Evolutionary conservation across 2,113 vertebrate species (phyloP).

Genomic region (Xiphophorus couchianus): DNA sequence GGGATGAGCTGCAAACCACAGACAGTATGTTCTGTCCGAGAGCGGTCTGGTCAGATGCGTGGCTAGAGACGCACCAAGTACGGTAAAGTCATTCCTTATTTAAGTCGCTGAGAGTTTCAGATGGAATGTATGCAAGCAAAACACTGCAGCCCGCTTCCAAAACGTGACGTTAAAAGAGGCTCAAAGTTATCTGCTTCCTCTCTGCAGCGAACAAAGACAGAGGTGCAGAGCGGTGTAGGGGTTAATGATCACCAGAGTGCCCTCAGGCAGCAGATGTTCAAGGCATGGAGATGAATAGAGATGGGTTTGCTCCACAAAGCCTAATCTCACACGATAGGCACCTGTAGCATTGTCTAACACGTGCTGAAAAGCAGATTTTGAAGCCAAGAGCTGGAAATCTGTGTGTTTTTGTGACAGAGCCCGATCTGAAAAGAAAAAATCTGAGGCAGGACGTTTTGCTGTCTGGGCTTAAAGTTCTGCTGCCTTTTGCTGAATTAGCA

Average conservation of each 20-base stretch:
- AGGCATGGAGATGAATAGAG: conserved; percentile 77
- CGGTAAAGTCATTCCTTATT: conserved; percentile 31
- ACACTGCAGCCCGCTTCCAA: conserved; percentile 23
- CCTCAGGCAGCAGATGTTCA: conserved; percentile 76
- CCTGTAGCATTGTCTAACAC: conserved; percentile 62
- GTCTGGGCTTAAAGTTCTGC: conserved; percentile 18
- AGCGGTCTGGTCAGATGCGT: conserved; percentile 31
- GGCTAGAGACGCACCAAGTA: conserved; percentile 23
- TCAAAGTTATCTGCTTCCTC: conserved; percentile 45
- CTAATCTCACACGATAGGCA: conserved; percentile 65
- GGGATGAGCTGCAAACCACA: conserved; percentile 51
- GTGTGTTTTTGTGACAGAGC: background rate
- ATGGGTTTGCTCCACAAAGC: conserved; percentile 68
- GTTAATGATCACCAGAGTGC: conserved; percentile 72
- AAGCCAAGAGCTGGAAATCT: conserved; percentile 55
- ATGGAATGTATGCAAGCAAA: conserved; percentile 20
- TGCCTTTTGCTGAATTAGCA: conserved; percentile 28
- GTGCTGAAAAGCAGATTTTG: conserved; percentile 61
- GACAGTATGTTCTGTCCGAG: conserved; percentile 49
- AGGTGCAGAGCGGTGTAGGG: conserved; percentile 53
- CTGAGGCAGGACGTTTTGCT: conserved; percentile 15
- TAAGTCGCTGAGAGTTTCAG: conserved; percentile 27
- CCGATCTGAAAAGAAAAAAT: background rate
- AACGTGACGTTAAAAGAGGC: conserved; percentile 48
- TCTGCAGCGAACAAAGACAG: conserved; percentile 57